These are phyloP conservation scores for Diachasma alloeum DNA, from an alignment of 1,140 invertebrate species.

Conservation along the genomic window DNA sequence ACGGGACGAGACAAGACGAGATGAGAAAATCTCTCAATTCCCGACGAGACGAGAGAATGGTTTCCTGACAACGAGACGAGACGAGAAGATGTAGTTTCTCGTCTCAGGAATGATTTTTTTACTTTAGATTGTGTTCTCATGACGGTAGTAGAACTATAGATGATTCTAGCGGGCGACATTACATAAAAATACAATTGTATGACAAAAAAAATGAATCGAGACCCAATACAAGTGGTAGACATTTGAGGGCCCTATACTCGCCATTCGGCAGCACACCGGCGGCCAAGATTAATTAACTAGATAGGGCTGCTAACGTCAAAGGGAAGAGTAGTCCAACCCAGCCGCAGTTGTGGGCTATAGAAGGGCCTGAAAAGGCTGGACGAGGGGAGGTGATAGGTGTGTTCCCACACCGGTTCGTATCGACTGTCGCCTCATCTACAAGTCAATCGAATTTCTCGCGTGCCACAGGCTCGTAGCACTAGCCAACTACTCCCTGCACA, in stretches of 20 bases:
- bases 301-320: conserved; percentile 42
- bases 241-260: background rate
- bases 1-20: too few species aligned
- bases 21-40: too few species aligned
- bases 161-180: too few species aligned
- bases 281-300: conserved; percentile 63
- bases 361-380: background rate
- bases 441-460: conserved; percentile 63
- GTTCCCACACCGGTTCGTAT: conserved; percentile 46
- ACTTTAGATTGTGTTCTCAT: too few species aligned
- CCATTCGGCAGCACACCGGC: conserved; percentile 37
- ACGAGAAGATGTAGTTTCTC: too few species aligned
- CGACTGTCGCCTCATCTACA: conserved; percentile 65
- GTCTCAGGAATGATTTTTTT: too few species aligned
- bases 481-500: conserved; percentile 38
- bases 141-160: too few species aligned
- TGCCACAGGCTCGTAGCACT: conserved; percentile 54
- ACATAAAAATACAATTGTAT: too few species aligned
- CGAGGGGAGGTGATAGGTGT: conserved; percentile 4
- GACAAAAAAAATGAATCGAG: background rate
- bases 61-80: too few species aligned
- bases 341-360: conserved; percentile 15
- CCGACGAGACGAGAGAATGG: too few species aligned
- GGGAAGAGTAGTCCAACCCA: conserved; percentile 22
- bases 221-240: background rate